Conservation (phyloP, 2,113 vertebrate species). For the Podarcis muralis region DNA sequence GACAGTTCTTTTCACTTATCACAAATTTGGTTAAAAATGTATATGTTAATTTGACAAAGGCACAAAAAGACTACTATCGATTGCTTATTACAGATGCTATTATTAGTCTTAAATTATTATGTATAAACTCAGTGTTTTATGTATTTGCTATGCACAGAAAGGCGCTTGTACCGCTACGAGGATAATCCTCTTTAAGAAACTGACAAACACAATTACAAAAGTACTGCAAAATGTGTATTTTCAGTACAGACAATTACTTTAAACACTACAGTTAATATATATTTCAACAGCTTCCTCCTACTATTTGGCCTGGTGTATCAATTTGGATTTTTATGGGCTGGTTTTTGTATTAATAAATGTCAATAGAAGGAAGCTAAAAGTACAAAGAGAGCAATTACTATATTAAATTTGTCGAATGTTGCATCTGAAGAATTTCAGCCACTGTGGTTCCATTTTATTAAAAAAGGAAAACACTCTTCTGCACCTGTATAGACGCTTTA, state of each 20-base stretch:
- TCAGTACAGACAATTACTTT: slow-evolving; percentile 43
- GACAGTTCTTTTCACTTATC: slow-evolving; percentile 34
- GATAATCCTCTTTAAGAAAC: slow-evolving; percentile 57
- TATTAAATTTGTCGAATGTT: slow-evolving; percentile 31
- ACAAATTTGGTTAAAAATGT: slow-evolving; percentile 50
- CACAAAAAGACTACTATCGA: slow-evolving; percentile 40
- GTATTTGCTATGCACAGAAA: slow-evolving; percentile 56
- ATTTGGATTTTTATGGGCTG: slow-evolving; percentile 51
- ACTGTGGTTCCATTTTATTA: background rate
- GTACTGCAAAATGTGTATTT: slow-evolving; percentile 58
- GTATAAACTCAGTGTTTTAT: slow-evolving; percentile 52
- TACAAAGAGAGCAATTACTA: slow-evolving; percentile 40
- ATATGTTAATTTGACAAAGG: slow-evolving; percentile 54
- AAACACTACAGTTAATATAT: slow-evolving; percentile 59
- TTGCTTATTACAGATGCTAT: slow-evolving; percentile 69
- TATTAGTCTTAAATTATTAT: slow-evolving; percentile 67
- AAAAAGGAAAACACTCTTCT: background rate
- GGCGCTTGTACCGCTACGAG: slow-evolving; percentile 51
- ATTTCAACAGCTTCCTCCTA: slow-evolving; percentile 42
- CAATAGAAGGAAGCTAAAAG: slow-evolving; percentile 38
- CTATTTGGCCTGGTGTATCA: slow-evolving; percentile 34
- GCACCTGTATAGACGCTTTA: background rate
- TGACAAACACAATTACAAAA: slow-evolving; percentile 65
- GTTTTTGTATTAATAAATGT: slow-evolving; percentile 56
- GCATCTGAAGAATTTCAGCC: background rate